Conservation (phyloP, 2,113 vertebrate genomes). For the Amblyopsis rosae region DNA sequence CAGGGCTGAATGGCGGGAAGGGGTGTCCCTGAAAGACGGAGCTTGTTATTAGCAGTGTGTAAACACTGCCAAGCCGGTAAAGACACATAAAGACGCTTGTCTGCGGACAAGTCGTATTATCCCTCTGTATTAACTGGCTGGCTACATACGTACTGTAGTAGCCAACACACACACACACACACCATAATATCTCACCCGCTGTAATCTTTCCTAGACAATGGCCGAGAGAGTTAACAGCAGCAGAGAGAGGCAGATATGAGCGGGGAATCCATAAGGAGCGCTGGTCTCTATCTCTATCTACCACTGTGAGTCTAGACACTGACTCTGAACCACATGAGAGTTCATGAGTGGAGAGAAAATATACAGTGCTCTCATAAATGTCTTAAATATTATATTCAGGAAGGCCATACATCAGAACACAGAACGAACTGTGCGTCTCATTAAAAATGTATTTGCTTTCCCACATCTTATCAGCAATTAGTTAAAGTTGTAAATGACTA, state of each 20-base stretch:
- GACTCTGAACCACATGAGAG: conserved; percentile 52
- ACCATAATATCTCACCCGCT: conserved; percentile 43
- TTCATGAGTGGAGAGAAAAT: conserved; percentile 40
- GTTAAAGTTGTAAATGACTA: too few species aligned
- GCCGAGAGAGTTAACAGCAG: conserved; percentile 24
- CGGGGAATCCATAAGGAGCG: conserved; percentile 27
- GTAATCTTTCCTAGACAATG: conserved; percentile 67
- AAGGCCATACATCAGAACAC: background rate
- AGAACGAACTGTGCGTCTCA: background rate
- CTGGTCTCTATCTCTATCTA: conserved; percentile 62
- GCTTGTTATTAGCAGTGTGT: conserved; percentile 81
- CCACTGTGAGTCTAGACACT: conserved; percentile 50
- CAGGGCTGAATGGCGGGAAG: conserved; percentile 69
- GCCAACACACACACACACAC: conserved; percentile 22
- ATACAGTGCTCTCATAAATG: background rate
- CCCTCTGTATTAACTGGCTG: conserved; percentile 74
- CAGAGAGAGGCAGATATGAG: conserved; percentile 13
- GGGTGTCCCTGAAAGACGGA: conserved; percentile 75
- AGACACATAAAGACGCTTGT: conserved; percentile 78
- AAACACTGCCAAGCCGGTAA: conserved; percentile 82
- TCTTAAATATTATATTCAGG: background rate
- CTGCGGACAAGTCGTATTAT: conserved; percentile 76
- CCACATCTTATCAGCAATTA: too few species aligned
- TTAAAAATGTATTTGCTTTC: background rate
- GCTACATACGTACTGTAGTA: conserved; percentile 66